phyloP scores from a whole-genome alignment of 1,140 invertebrate species.

The Wiebesia pumilae region DNA sequence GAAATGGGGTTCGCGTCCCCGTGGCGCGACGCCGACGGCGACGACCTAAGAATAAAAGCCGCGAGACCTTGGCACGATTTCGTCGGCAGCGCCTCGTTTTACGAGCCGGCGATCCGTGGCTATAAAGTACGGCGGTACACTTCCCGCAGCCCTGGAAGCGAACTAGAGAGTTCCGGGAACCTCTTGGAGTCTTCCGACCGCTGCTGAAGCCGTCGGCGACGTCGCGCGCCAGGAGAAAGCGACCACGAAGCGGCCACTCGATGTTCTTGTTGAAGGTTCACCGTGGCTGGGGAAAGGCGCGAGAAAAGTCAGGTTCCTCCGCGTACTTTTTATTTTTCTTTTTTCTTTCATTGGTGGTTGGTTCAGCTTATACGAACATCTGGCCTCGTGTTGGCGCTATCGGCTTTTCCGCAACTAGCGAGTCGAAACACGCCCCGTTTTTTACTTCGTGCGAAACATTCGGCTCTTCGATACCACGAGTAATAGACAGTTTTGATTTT shows the following conservation, averaged over 20 bases:
- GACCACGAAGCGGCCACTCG: not conserved
- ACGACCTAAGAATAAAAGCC: slow-evolving; percentile 54
- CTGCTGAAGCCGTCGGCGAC: too few species aligned
- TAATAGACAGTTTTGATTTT: not conserved
- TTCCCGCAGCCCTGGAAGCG: not conserved
- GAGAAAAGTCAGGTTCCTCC: not conserved
- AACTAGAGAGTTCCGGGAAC: not conserved
- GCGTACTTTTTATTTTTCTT: not conserved
- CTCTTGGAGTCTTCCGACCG: not conserved
- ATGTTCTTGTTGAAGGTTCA: not conserved
- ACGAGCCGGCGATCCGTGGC: slow-evolving; percentile 55
- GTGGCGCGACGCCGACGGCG: not conserved
- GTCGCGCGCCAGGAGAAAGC: too few species aligned
- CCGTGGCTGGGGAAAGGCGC: not conserved
- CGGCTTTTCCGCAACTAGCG: too few species aligned
- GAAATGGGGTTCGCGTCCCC: too few species aligned
- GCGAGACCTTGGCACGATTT: slow-evolving; percentile 61
- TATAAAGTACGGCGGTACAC: slow-evolving; percentile 44
- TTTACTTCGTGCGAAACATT: not conserved
- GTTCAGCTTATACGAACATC: too few species aligned
- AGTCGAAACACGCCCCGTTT: not conserved
- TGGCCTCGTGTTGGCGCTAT: too few species aligned
- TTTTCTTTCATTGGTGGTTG: too few species aligned
- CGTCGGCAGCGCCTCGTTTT: slow-evolving; percentile 51
- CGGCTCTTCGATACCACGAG: not conserved